These are phyloP conservation scores for Brachypodius melanocephalos DNA, from an alignment of 2,113 vertebrate species.

Conservation along the genomic window DNA sequence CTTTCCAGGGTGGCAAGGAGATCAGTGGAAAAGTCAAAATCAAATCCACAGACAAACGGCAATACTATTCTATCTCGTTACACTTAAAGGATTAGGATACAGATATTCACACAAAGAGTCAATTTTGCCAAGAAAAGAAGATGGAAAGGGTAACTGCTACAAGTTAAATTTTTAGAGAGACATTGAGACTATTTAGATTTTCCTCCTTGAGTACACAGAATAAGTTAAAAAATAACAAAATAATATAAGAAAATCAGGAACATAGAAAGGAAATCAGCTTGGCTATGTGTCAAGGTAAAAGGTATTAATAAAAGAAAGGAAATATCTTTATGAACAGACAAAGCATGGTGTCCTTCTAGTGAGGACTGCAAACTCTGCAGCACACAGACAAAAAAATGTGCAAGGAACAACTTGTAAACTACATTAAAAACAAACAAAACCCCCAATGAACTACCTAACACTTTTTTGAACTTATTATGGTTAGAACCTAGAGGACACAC, in stretches of 20 bases:
- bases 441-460: fast-evolving
- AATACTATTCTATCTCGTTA: neutral
- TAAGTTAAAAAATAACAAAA: neutral
- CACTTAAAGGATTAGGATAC: neutral
- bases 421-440: neutral
- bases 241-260: neutral
- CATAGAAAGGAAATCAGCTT: neutral
- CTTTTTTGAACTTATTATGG: neutral
- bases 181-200: neutral
- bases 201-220: neutral
- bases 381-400: neutral
- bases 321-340: neutral
- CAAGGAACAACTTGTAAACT: neutral
- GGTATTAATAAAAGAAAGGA: neutral
- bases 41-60: neutral
- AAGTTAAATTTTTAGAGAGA: neutral
- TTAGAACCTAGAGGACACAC: neutral
- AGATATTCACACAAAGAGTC: neutral
- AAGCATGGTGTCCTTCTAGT: neutral
- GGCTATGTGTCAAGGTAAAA: neutral
- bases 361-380: neutral
- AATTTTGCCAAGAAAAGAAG: neutral
- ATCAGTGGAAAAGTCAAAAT: neutral
- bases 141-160: neutral
- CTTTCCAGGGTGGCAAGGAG: neutral